Evolutionary conservation across 2,113 vertebrate genomes (phyloP), one percentile per base, ranked within the genome.

Genomic region (Megalops atlanticus): DNA sequence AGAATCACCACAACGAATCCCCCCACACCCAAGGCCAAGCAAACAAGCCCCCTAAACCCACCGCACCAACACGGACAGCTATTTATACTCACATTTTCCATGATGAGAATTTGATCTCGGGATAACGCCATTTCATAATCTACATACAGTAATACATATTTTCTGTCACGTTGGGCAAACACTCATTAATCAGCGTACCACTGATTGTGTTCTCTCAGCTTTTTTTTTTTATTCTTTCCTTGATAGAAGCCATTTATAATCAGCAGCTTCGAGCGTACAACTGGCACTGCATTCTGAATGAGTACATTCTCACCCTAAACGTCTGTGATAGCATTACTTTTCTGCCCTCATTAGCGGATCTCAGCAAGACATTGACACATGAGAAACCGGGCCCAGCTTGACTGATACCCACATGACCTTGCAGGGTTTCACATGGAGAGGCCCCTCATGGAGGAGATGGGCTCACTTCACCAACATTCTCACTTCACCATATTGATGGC

Each of bases 261-360:
- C 49, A 80, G 38, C 69, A 49, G 70, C 69, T 70, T 14, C 2
- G 35, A 40, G 35, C 24, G n/a, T 21, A n/a, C 41, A 47, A 24
- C 11, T 40, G 70, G 33, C 70, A 24, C 69, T 36, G 79, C 24
- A 52, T 80, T 72, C 21, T 27, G n/a, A 49, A 79, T 73, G 79
- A 80, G 79, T 39, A 31, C 69, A 54, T 80, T 80, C 45, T 49
- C 79, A 80, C 79, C 70, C 79, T 54, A 31, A 80, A 74, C 18
- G 45, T 21, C 79, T 24, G 11, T 39, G 45, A 10, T 71, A 73
- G 39, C 70, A 39, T 40, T 40, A 33, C 70, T 71, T 18, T 31
- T 45, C 43, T 33, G 24, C n/a, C 79, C 71, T 75, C 49, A 43
- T 81, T 80, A 80, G 77, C 43, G 45, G 40, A 38, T 49, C 78